Conservation (phyloP, 2,113 vertebrate genomes). For the Phodopus roborovskii region DNA sequence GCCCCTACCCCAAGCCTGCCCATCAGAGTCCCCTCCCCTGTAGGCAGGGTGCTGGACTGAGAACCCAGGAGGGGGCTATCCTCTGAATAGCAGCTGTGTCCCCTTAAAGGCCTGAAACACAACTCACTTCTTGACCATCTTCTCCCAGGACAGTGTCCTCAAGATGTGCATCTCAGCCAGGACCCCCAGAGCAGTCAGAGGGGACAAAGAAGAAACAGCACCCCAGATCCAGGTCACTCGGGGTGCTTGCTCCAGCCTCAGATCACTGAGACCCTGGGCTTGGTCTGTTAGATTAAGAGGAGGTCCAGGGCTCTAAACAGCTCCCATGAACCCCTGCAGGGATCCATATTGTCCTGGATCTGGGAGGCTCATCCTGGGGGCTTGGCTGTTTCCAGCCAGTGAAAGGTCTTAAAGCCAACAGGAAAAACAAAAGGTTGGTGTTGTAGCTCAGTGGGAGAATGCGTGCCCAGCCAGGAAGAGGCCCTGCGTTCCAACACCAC, state of each 20-base stretch:
- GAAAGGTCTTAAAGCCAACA: background rate
- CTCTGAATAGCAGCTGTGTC: too few relatives aligned
- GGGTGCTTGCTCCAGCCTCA: accelerated
- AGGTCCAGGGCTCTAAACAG: background rate
- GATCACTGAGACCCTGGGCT: background rate
- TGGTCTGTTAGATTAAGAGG: background rate
- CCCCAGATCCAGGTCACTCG: too few relatives aligned
- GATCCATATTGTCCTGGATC: accelerated
- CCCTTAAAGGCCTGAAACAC: background rate
- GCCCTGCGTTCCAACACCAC: too few relatives aligned
- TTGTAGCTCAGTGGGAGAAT: background rate
- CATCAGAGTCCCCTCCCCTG: accelerated
- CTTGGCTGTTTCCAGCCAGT: background rate
- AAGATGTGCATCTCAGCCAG: background rate
- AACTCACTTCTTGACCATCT: background rate
- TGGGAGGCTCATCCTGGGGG: background rate
- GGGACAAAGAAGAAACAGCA: background rate
- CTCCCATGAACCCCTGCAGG: background rate
- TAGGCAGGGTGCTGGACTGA: background rate
- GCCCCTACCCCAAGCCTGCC: too few relatives aligned
- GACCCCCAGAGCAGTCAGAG: accelerated
- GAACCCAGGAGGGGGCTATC: background rate
- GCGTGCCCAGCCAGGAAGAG: too few relatives aligned
- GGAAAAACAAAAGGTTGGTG: background rate
- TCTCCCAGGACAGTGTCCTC: background rate